These are phyloP conservation scores for Andrena hattorfiana DNA, from an alignment of 2,888 invertebrate genomes.

Conservation along the genomic window DNA sequence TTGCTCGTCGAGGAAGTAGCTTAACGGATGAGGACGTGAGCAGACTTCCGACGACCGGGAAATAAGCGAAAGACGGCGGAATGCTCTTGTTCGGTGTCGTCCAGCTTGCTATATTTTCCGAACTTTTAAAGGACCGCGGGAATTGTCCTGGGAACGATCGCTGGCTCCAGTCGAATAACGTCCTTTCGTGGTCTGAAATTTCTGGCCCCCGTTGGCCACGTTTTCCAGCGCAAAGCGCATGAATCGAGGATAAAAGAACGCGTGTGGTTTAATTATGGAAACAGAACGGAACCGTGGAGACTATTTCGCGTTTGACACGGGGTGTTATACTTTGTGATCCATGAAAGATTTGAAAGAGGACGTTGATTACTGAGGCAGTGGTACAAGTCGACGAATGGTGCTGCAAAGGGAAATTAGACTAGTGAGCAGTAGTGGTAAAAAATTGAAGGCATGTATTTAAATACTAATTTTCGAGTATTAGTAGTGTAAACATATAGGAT, in stretches of 20 bases:
- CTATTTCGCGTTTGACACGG: background rate
- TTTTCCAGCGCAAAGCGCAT: background rate
- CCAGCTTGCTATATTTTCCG: conserved; percentile 51
- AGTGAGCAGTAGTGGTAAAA: background rate
- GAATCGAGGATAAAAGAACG: background rate
- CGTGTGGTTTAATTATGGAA: background rate
- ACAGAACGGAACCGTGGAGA: background rate
- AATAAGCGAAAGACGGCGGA: conserved; percentile 60
- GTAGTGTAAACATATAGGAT: no score
- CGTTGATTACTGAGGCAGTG: background rate
- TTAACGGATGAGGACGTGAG: conserved; percentile 75
- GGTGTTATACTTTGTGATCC: background rate
- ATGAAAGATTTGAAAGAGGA: background rate
- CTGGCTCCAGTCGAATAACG: conserved; percentile 16
- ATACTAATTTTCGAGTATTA: background rate
- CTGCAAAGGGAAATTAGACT: background rate
- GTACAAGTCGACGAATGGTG: background rate
- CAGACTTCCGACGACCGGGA: conserved; percentile 62
- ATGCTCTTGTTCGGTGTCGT: conserved; percentile 41
- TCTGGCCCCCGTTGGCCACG: background rate
- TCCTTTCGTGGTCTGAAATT: conserved; percentile 4
- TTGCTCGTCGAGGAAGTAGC: conserved; percentile 73
- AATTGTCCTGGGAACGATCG: conserved; percentile 55
- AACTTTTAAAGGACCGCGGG: conserved; percentile 49
- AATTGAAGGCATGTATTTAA: background rate